Evolutionary conservation across 2,113 vertebrate genomes (phyloP).

Genomic region (Empidonax traillii): DNA sequence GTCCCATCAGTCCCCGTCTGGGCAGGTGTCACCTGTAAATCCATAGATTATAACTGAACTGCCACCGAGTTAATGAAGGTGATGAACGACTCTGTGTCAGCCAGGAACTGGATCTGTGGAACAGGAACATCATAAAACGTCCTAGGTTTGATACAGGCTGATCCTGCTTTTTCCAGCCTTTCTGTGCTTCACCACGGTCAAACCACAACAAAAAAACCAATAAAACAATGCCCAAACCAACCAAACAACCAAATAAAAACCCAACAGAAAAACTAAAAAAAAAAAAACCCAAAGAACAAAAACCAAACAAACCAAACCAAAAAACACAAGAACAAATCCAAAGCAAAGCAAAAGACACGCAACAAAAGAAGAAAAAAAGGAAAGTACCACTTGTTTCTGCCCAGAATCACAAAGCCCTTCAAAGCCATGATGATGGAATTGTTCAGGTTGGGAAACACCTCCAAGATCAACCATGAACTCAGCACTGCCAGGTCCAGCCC

Average conservation of each 20-base stretch:
- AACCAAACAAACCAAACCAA: background rate
- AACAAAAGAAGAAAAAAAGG: background rate
- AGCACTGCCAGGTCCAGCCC: background rate
- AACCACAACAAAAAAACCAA: background rate
- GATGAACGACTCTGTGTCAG: background rate
- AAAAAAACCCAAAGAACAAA: too few species aligned
- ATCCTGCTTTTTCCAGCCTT: background rate
- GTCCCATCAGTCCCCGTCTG: background rate
- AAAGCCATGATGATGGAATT: background rate
- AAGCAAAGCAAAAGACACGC: background rate
- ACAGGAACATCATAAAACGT: background rate
- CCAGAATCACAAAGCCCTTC: background rate
- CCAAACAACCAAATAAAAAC: background rate
- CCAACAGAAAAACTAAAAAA: background rate
- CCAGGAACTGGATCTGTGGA: background rate
- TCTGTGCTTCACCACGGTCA: background rate
- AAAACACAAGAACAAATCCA: too few species aligned
- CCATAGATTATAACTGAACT: background rate
- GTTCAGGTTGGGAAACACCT: background rate
- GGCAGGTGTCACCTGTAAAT: background rate
- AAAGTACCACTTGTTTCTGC: background rate
- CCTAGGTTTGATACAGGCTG: background rate
- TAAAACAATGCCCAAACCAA: background rate
- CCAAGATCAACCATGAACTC: background rate
- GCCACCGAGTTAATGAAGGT: background rate